Base-by-base conservation (phyloP, 1,140 invertebrate species). In the Gonatopus flavifemur region DNA sequence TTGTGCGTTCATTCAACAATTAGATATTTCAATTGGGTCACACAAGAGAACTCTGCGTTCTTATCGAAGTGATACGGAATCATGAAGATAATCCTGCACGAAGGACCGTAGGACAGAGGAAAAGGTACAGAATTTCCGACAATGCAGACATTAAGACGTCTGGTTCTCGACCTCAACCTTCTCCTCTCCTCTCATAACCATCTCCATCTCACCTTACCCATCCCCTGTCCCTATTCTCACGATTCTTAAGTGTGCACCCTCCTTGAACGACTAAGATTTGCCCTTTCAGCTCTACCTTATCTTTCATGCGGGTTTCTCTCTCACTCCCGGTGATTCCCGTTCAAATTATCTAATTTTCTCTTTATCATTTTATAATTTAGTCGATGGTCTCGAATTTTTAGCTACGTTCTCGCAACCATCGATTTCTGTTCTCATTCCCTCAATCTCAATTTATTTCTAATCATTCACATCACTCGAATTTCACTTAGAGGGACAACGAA, bases 91-190 rank as follows among this genome's bases (percentile, higher is more conserved):
- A 59, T 64, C 57, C 50, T 64, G 52, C 56, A 56, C 8, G 13
- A 31, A 24, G 25, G 19, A 20, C 28, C 13, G 21, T 40, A 25
- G 24, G 30, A 50, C 31, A 35, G 30, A 18, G 39, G 31, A 40
- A 36, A 48, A 47, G 52, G 64, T 39, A 58, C 52, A n/a, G 56
- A 65, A 54, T 60, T 57, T 44, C 45, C 64, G 57, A 65, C 62
- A 57, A 61, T 59, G 51, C 58, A 64, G 69, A 69, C 71, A 72
- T 74, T 73, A 74, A 74, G 70, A 74, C 67, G 69, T 71, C 70
- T 72, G 70, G 69, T 63, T 62, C 66, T 71, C 69, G 70, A 72
- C 68, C 69, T 68, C 62, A 48, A 49, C 55, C 52, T 58, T 38
- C 41, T 5, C 43, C 43, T 45, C 35, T 25, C 46, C 40, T 13